Percentiles rank a stretch among this genome's conserved stretches.
Conservation (phyloP, 2,888 invertebrate species). For the Trissolcus japonicus region DNA sequence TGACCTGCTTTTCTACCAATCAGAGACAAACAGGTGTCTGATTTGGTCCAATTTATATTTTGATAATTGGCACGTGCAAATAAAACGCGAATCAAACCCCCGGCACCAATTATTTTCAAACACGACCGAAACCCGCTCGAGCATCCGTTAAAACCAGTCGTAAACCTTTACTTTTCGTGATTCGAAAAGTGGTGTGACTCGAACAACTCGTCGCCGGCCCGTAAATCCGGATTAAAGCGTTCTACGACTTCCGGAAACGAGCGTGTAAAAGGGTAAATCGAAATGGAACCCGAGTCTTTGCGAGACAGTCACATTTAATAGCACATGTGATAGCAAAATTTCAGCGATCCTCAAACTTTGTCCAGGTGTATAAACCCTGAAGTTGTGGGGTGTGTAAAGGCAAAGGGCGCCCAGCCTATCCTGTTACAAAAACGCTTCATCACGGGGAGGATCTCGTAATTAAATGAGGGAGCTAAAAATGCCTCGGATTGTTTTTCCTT, state of each 20-base stretch:
- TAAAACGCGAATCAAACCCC: neutral
- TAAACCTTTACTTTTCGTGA: conserved; percentile 31
- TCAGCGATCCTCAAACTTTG: neutral
- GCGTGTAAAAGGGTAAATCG: conserved; percentile 50
- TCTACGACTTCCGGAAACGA: conserved; percentile 58
- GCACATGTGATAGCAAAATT: neutral
- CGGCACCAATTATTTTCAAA: too few species aligned
- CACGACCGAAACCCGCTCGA: neutral
- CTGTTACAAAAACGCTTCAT: conserved; percentile 25
- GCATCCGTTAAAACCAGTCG: conserved; percentile 7
- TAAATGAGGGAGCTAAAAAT: conserved; percentile 39
- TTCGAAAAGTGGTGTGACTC: conserved; percentile 22
- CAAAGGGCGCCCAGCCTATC: conserved; percentile 11
- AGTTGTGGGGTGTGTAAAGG: conserved; percentile 2
- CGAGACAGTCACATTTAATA: conserved; percentile 20
- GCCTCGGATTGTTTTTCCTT: conserved; percentile 27
- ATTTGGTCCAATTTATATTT: conserved; percentile 5
- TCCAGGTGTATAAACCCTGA: conserved; percentile 19
- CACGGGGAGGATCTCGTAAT: conserved; percentile 21
- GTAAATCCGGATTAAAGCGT: conserved; percentile 62
- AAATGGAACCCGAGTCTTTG: conserved; percentile 40
- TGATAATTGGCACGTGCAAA: neutral
- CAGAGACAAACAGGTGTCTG: conserved; percentile 25
- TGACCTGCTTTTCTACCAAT: conserved; percentile 7
- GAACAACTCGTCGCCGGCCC: conserved; percentile 54